A percentile compares a stretch with the other conserved stretches of the same genome.
Conservation (phyloP, 35 echinoderm and acorn worm genomes). For the Ophiothrix spiculata region DNA sequence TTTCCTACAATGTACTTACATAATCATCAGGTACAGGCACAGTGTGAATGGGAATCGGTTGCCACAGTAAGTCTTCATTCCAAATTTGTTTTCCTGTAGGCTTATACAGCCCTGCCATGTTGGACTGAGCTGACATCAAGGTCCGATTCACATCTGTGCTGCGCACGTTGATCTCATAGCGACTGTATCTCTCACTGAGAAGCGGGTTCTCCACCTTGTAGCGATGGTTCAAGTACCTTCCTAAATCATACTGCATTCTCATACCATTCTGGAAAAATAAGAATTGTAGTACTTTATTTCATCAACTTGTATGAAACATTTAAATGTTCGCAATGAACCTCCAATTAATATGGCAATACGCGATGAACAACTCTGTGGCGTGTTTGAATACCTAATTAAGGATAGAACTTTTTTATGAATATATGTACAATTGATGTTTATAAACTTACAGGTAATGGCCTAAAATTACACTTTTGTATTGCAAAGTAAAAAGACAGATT, state of each 20-base stretch:
- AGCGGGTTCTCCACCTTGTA: conserved; percentile 37
- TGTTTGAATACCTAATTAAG: too few relatives aligned
- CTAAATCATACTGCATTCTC: conserved; percentile 69
- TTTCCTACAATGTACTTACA: conserved; percentile 90
- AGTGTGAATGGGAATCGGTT: conserved; percentile 88
- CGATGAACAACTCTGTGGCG: too few relatives aligned
- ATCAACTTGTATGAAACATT: neutral
- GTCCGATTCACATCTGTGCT: conserved; percentile 80
- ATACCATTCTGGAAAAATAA: conserved; percentile 61
- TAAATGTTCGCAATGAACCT: neutral
- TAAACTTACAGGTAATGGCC: neutral
- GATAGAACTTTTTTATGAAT: neutral
- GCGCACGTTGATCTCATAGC: conserved; percentile 52
- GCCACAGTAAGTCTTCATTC: conserved; percentile 51
- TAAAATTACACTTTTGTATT: neutral
- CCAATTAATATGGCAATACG: too few relatives aligned
- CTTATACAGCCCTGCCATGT: conserved; percentile 63
- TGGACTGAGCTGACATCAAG: conserved; percentile 79
- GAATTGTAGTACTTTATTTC: neutral
- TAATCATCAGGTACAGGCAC: conserved; percentile 65
- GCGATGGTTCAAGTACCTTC: conserved; percentile 44
- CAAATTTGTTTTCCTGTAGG: conserved; percentile 34
- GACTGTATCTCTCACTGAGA: conserved; percentile 31
- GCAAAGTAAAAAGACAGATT: too few relatives aligned
- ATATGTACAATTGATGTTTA: neutral